These are phyloP conservation scores for Opisthocomus hoazin DNA, from an alignment of 2,113 vertebrate genomes.

Conservation along the genomic window DNA sequence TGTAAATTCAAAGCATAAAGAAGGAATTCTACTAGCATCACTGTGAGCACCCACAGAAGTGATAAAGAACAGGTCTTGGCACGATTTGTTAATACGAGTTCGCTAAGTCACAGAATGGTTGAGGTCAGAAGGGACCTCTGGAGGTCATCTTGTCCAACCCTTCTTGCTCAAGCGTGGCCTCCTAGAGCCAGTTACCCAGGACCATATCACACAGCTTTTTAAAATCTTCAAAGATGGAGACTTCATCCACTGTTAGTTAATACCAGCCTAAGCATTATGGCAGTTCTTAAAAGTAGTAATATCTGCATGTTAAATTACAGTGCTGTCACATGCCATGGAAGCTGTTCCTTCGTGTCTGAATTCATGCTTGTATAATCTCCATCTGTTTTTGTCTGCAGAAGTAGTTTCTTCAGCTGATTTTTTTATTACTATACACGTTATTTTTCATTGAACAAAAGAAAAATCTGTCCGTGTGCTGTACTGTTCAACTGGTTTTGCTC, in stretches of 20 bases:
- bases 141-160: neutral
- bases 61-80: neutral
- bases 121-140: neutral
- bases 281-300: neutral
- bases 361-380: neutral
- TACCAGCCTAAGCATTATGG: neutral
- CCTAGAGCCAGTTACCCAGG: neutral
- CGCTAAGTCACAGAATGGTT: neutral
- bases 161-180: neutral
- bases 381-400: neutral
- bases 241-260: neutral
- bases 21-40: neutral
- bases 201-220: neutral
- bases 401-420: neutral
- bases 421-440: neutral
- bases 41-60: neutral
- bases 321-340: neutral
- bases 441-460: neutral
- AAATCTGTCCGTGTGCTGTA: neutral
- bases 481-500: neutral
- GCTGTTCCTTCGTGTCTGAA: neutral
- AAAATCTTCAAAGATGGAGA: neutral
- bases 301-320: neutral
- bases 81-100: neutral
- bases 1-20: neutral